Evolutionary conservation across 2,888 invertebrate genomes (phyloP).

Genomic region (Agrotis exclamationis): DNA sequence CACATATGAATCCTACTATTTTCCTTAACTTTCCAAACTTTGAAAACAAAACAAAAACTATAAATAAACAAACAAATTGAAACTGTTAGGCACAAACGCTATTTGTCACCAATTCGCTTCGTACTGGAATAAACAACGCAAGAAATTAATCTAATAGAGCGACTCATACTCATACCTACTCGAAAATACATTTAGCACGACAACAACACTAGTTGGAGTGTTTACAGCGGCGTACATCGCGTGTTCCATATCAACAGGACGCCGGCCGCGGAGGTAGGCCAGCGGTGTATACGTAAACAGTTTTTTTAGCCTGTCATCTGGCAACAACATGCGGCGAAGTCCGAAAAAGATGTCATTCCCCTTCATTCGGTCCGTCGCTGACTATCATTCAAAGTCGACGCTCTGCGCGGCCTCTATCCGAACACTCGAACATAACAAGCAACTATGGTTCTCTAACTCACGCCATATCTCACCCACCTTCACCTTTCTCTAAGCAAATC

Average conservation of each 20-base stretch:
- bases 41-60: constrained; percentile 17
- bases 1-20: neutral
- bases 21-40: constrained; percentile 26
- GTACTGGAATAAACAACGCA: constrained; percentile 47
- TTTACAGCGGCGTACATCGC: constrained; percentile 62
- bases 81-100: constrained; percentile 26
- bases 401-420: constrained; percentile 69
- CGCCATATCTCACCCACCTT: constrained; percentile 9
- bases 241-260: constrained; percentile 39
- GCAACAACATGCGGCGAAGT: constrained; percentile 71
- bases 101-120: constrained; percentile 53
- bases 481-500: constrained; percentile 6
- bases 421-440: constrained; percentile 68
- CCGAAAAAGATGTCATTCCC: constrained; percentile 79
- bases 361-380: constrained; percentile 71
- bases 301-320: constrained; percentile 71
- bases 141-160: constrained; percentile 58
- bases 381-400: constrained; percentile 75
- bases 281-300: constrained; percentile 65
- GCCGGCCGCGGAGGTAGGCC: constrained; percentile 28
- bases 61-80: constrained; percentile 40
- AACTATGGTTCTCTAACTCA: constrained; percentile 60
- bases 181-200: constrained; percentile 52
- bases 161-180: constrained; percentile 38
- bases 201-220: constrained; percentile 41